Base-by-base conservation (phyloP, 64 coral and sea anemone genomes). In the Pachyseris speciosa region DNA sequence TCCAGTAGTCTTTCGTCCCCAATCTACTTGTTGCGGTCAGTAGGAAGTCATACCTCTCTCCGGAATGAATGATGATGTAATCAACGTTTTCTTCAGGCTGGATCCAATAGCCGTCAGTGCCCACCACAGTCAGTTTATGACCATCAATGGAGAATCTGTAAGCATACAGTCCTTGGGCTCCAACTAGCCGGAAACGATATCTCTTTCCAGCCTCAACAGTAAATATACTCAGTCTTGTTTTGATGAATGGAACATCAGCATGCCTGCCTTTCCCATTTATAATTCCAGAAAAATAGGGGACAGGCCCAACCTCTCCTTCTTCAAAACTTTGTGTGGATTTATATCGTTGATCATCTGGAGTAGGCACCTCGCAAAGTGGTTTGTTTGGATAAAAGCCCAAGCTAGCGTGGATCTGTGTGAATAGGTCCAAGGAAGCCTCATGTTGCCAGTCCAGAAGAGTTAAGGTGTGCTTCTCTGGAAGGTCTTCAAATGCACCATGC, bases 181-280 rank as follows among this genome's bases (percentile, higher is more conserved):
- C 87, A 71, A 95, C 40, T 22, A 95, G 38, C 1, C 87, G 72
- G 28, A 95, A 81, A n/a, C 83, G 53, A 83, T 95, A 91, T 37
- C 58, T 95, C 31, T 73, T 67, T 42, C 78, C 74, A 0, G 17
- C 2, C 48, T 59, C 65, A 15, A 95, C 94, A 28, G 57, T 83
- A n/a, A 95, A 95, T 37, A 91, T 74, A n/a, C 87, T 91, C 39
- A 95, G 57, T 59, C 48, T 63, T 25, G 94, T 42, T 73, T 92
- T 48, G 7, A 6, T 60, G 69, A 58, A 92, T 34, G 31, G 19
- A 60, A 91, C 87, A 61, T 80, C 71, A 39, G 0, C 39, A 74
- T 95, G 94, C 12, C 88, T 90, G 7, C 94, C 94, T 78, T 87
- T 86, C 1, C 94, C 94, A 72, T 95, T 95, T 28, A 95, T 72